Evolutionary conservation across 2,888 invertebrate species (phyloP).

Genomic region (Drosophila nigritarsus): DNA sequence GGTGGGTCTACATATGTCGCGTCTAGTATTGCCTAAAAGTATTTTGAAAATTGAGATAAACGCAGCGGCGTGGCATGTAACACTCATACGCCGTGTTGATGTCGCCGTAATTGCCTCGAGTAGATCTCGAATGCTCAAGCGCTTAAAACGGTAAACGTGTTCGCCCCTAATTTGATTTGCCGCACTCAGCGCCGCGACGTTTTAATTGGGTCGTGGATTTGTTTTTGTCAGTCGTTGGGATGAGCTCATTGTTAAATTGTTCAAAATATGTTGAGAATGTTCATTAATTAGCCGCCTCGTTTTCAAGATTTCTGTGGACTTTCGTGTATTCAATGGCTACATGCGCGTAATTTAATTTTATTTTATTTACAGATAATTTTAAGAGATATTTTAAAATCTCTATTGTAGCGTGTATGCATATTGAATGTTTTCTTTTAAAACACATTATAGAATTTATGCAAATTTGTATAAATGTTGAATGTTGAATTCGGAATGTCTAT

Average conservation of each 20-base stretch:
- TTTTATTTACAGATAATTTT: neutral
- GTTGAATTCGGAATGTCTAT: neutral
- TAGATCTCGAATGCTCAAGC: conserved; percentile 35
- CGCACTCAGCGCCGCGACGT: conserved; percentile 17
- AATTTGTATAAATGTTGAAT: too few relatives aligned
- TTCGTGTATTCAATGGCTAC: conserved; percentile 14
- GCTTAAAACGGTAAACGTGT: conserved; percentile 68
- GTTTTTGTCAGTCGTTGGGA: conserved; percentile 31
- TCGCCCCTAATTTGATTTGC: conserved; percentile 76
- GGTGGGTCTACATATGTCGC: conserved; percentile 50
- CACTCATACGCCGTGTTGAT: conserved; percentile 29
- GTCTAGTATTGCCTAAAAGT: conserved; percentile 21
- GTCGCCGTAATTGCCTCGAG: conserved; percentile 55
- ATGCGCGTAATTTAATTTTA: conserved; percentile 21
- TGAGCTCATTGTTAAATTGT: conserved; percentile 68
- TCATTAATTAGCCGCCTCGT: conserved; percentile 57
- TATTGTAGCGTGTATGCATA: neutral
- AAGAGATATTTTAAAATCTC: neutral
- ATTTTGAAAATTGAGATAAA: conserved; percentile 72
- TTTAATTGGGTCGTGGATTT: conserved; percentile 35
- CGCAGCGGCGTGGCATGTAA: conserved; percentile 21
- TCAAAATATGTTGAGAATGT: conserved; percentile 45
- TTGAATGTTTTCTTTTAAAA: neutral
- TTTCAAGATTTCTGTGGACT: conserved; percentile 12
- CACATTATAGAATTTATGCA: too few relatives aligned